Conservation (phyloP, 2,888 invertebrate species). For the Platycheirus rosarum region DNA sequence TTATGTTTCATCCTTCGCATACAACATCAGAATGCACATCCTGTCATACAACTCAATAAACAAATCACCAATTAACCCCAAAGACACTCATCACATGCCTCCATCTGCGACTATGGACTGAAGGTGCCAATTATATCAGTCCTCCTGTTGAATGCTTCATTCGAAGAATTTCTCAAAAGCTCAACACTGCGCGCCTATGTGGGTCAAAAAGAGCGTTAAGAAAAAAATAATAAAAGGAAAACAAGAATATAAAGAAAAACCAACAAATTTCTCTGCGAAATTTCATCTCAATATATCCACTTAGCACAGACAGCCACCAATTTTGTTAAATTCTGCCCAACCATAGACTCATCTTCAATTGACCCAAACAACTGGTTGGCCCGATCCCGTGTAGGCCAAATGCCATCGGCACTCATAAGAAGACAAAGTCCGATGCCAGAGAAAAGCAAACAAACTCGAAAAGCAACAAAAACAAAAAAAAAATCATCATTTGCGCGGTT, state of each 20-base stretch:
- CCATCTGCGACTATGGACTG: conserved; percentile 16
- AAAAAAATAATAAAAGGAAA: conserved; percentile 12
- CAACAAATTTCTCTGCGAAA: conserved; percentile 52
- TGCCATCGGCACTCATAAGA: conserved; percentile 62
- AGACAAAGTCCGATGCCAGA: conserved; percentile 32
- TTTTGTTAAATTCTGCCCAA: conserved; percentile 20
- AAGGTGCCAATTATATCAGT: conserved; percentile 72
- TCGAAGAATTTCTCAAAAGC: conserved; percentile 43
- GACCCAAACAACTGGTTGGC: conserved; percentile 71
- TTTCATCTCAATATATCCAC: conserved; percentile 46
- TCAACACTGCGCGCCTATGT: conserved; percentile 30
- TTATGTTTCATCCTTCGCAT: neutral
- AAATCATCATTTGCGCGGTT: conserved; percentile 58
- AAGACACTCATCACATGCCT: conserved; percentile 68
- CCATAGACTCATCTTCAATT: conserved; percentile 62
- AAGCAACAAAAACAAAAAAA: conserved; percentile 42
- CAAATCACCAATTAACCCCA: conserved; percentile 72
- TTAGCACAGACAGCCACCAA: conserved; percentile 66
- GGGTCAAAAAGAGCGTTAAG: conserved; percentile 57
- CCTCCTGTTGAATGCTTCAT: conserved; percentile 54
- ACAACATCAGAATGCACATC: neutral
- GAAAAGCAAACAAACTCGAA: conserved; percentile 44
- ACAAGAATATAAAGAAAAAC: conserved; percentile 11
- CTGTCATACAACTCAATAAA: conserved; percentile 65
- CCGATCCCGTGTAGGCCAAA: conserved; percentile 70